Conservation (phyloP, 2,113 vertebrate species). For the Herpetotheres cachinnans region DNA sequence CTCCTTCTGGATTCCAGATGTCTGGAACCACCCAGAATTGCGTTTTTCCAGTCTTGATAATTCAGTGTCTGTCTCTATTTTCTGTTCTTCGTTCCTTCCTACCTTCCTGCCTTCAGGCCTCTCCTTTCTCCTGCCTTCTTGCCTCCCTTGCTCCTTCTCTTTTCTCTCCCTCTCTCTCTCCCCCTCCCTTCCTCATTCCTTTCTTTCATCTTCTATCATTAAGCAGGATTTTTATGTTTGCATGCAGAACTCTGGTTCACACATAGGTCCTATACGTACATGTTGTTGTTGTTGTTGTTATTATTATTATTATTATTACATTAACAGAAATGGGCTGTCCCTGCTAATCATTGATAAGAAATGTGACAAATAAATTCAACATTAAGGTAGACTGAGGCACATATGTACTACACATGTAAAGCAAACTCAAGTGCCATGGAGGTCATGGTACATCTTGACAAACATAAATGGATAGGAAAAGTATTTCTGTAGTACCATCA, state of each 20-base stretch:
- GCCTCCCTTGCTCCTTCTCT: background rate
- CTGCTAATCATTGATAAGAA: background rate
- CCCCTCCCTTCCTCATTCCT: background rate
- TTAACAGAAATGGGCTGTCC: background rate
- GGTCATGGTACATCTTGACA: background rate
- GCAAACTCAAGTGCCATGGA: background rate
- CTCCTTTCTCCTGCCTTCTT: background rate
- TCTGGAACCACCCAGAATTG: background rate
- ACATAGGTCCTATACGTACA: background rate
- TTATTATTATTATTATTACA: background rate
- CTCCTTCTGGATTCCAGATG: background rate
- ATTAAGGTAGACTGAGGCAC: background rate
- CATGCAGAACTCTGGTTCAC: background rate
- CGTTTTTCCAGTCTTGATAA: background rate
- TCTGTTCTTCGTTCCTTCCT: background rate
- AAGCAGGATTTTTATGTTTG: background rate
- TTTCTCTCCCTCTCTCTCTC: background rate
- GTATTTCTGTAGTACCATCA: background rate
- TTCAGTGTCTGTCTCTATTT: background rate
- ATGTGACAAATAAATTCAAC: background rate
- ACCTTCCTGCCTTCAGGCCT: background rate
- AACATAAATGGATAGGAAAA: background rate
- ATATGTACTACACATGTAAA: background rate
- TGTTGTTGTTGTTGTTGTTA: background rate
- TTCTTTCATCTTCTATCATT: background rate